Evolutionary conservation across 2,888 invertebrate species (phyloP).

Genomic region (Anarsia innoxiella): DNA sequence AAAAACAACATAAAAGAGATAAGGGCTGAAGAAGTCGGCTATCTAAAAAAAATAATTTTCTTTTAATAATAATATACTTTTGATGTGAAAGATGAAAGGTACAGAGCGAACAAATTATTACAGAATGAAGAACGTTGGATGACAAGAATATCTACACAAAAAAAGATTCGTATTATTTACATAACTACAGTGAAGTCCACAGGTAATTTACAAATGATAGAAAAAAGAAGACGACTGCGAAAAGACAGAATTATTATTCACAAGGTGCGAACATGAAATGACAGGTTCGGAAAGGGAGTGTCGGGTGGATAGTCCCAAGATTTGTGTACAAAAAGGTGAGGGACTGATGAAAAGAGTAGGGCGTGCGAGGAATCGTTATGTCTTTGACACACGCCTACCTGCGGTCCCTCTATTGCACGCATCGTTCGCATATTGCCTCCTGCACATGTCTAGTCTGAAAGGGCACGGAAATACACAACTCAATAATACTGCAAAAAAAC

Average conservation of each 20-base stretch:
- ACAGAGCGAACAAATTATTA: too few species aligned
- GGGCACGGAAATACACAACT: constrained; percentile 73
- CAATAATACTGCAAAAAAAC: constrained; percentile 39
- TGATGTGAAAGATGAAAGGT: neutral
- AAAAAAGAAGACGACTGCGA: constrained; percentile 44
- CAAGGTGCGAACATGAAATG: constrained; percentile 65
- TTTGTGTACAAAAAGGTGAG: constrained; percentile 47
- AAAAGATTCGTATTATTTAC: constrained; percentile 12
- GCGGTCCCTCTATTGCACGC: constrained; percentile 98
- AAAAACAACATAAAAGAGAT: neutral
- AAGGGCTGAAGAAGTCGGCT: constrained; percentile 6
- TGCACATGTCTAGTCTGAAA: constrained; percentile 99
- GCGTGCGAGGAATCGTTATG: constrained; percentile 58
- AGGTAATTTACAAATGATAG: constrained; percentile 29
- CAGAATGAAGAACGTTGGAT: neutral
- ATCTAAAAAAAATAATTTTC: constrained; percentile 4
- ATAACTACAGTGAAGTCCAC: constrained; percentile 15
- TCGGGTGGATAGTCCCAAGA: constrained; percentile 45
- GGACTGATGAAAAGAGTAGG: constrained; percentile 53
- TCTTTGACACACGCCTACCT: constrained; percentile 83
- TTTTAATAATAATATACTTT: constrained; percentile 1
- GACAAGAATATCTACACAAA: constrained; percentile 1
- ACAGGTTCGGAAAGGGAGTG: constrained; percentile 40
- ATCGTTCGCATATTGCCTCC: constrained; percentile 94
- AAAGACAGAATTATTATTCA: constrained; percentile 68